phyloP scores from a whole-genome alignment of 2,113 vertebrate genomes.

The Pseudorasbora parva region DNA sequence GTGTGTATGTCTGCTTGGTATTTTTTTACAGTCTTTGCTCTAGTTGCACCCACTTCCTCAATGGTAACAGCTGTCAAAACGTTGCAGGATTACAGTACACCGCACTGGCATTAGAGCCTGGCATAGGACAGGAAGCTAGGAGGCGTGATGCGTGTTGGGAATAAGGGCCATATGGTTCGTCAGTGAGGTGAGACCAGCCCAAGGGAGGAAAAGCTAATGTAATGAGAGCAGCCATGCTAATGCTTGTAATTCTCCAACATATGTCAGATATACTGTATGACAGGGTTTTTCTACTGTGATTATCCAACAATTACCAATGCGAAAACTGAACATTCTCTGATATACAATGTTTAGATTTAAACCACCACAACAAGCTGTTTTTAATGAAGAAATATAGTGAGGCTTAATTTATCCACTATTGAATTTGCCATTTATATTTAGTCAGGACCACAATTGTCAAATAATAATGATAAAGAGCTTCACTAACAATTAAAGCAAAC shows the following conservation, averaged over 20 bases:
- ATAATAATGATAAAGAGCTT: not conserved
- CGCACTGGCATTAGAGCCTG: slow-evolving; percentile 17
- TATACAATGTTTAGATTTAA: not conserved
- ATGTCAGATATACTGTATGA: not conserved
- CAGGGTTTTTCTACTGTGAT: slow-evolving; percentile 4
- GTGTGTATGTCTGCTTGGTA: slow-evolving; percentile 6
- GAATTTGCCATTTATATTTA: no score
- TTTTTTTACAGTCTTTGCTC: slow-evolving; percentile 24
- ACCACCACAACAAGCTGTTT: not conserved
- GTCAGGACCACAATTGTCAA: not conserved
- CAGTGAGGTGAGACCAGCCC: not conserved
- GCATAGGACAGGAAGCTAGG: slow-evolving; percentile 13
- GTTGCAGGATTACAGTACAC: slow-evolving; percentile 34
- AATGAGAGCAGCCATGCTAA: slow-evolving; percentile 15
- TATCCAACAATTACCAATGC: not conserved
- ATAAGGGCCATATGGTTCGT: not conserved
- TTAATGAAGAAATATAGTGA: not conserved
- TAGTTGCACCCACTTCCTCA: slow-evolving; percentile 50
- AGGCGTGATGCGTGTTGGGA: slow-evolving; percentile 31
- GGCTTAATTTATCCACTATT: no score
- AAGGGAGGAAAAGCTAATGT: slow-evolving; percentile 20
- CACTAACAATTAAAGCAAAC: not conserved
- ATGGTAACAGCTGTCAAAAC: slow-evolving; percentile 54
- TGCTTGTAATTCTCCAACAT: slow-evolving; percentile 18
- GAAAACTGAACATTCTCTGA: not conserved